Evolutionary conservation across 2,113 vertebrate genomes (phyloP).

Genomic region (Dromiciops gliroides): DNA sequence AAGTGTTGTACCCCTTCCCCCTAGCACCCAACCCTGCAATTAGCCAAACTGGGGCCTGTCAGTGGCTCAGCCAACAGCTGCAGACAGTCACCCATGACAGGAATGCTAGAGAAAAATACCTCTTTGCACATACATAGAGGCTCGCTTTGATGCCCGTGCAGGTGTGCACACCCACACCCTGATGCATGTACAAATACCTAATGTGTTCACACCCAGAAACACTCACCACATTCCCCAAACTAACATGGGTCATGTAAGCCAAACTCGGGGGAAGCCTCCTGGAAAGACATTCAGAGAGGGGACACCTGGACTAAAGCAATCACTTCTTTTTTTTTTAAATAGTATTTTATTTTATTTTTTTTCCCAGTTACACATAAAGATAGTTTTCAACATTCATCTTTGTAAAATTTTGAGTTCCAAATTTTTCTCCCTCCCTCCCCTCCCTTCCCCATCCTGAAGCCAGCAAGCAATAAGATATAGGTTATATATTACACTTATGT

Average conservation of each 20-base stretch:
- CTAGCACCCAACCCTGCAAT: neutral
- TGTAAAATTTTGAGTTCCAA: no score
- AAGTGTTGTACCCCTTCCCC: neutral
- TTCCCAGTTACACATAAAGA: no score
- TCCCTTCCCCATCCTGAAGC: no score
- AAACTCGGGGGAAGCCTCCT: neutral
- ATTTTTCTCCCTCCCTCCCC: no score
- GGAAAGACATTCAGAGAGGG: neutral
- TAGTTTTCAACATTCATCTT: no score
- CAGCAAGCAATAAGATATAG: no score
- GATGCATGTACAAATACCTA: neutral
- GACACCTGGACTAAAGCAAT: neutral
- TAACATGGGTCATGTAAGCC: no score
- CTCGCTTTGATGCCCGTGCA: neutral
- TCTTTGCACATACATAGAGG: no score
- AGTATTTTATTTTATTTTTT: no score
- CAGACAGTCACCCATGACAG: neutral
- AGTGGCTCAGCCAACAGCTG: neutral
- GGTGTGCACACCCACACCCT: neutral
- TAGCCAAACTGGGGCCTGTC: neutral
- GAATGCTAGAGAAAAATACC: neutral
- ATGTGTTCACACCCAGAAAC: neutral
- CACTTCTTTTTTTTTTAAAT: no score
- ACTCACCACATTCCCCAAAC: neutral
- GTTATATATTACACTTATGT: no score